phyloP scores from a whole-genome alignment of 2,797 vertebrate species.

The Huso huso region DNA sequence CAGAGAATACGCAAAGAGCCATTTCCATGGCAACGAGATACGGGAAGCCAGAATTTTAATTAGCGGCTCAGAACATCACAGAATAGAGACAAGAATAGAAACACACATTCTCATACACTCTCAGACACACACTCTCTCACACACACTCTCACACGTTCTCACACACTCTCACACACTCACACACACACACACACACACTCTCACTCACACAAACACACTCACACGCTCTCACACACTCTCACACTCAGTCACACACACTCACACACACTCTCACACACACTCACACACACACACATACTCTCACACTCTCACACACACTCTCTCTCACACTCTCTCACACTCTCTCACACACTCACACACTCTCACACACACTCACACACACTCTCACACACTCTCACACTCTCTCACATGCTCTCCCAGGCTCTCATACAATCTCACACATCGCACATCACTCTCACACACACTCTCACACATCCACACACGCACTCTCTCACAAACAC shows the following conservation, averaged over 20 bases:
- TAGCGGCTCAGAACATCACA: conserved; percentile 2
- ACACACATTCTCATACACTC: background rate
- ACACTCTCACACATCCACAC: background rate
- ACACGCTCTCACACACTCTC: conserved; percentile 6
- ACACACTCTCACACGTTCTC: background rate
- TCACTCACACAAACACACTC: conserved; percentile 1
- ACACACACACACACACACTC: background rate
- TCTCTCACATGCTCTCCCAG: no score
- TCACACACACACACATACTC: background rate
- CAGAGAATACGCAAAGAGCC: background rate
- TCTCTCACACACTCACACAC: conserved; percentile 2
- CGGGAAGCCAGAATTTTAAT: background rate
- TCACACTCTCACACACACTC: conserved; percentile 13
- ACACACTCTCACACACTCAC: conserved; percentile 17
- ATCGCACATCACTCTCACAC: no score
- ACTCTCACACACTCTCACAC: conserved; percentile 12
- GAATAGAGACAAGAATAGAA: conserved; percentile 15
- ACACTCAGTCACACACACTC: conserved; percentile 8
- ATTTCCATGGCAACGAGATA: background rate
- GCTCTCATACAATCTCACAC: no score
- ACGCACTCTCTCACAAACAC: conserved; percentile 13
- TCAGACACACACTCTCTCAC: background rate
- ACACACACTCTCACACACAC: background rate
- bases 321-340: conserved; percentile 4
- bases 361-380: conserved; percentile 17